Conservation (phyloP, 1,140 invertebrate genomes). For the Colletes latitarsis region DNA sequence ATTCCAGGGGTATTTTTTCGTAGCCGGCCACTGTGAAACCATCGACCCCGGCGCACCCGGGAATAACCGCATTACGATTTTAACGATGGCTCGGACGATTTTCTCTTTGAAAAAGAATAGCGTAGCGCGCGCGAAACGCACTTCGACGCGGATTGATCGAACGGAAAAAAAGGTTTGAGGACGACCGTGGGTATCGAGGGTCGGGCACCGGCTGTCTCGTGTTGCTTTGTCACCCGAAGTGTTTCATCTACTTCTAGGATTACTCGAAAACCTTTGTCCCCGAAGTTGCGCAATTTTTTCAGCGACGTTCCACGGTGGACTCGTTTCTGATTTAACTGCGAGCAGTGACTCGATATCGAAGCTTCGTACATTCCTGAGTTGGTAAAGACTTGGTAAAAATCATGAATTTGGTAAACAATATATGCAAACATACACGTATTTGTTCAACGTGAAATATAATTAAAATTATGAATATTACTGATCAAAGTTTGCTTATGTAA, state of each 20-base stretch:
- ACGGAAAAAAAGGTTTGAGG: background rate
- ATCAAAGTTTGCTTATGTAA: too few relatives aligned
- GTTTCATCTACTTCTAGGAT: background rate
- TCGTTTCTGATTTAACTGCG: background rate
- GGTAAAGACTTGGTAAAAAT: too few relatives aligned
- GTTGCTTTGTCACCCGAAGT: conserved; percentile 35
- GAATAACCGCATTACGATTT: conserved; percentile 38
- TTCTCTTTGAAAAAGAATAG: conserved; percentile 44
- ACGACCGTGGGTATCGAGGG: background rate
- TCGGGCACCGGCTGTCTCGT: background rate
- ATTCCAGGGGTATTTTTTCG: conserved; percentile 14
- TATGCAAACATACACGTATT: too few relatives aligned
- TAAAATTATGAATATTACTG: too few relatives aligned
- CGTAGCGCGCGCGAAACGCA: background rate
- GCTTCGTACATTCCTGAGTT: too few relatives aligned
- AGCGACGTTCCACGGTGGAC: background rate
- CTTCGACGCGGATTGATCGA: background rate
- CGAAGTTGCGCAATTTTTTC: background rate
- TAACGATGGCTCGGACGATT: conserved; percentile 29
- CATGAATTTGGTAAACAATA: too few relatives aligned
- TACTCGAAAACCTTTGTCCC: conserved; percentile 23
- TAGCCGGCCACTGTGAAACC: background rate
- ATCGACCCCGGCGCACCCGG: background rate
- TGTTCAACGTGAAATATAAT: too few relatives aligned
- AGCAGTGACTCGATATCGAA: too few relatives aligned